Percentiles rank a stretch among this genome's conserved stretches.
Conservation (phyloP, 2,888 invertebrate genomes). For the Sesia bembeciformis region DNA sequence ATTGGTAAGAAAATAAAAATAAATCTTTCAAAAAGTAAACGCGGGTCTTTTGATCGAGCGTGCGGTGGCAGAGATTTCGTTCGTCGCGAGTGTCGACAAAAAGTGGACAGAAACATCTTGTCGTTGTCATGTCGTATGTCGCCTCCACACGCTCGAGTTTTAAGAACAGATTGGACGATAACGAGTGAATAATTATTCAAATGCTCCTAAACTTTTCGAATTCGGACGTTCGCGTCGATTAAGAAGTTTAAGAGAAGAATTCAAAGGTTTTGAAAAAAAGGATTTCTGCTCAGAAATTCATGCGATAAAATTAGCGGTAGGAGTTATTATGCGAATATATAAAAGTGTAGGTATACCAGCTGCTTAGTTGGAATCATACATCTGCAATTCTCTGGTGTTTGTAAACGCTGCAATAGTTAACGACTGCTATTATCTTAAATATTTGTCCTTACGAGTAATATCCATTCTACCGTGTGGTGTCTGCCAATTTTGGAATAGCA, state of each 20-base stretch:
- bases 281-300: background rate
- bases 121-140: conserved; percentile 50
- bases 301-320: background rate
- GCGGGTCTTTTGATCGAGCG: conserved; percentile 38
- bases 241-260: background rate
- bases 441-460: too few relatives aligned
- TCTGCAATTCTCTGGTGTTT: too few relatives aligned
- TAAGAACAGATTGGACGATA: conserved; percentile 44
- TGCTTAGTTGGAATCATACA: too few relatives aligned
- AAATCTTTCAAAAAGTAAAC: conserved; percentile 10
- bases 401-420: too few relatives aligned
- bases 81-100: conserved; percentile 48
- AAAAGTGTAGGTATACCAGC: too few relatives aligned
- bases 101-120: conserved; percentile 45
- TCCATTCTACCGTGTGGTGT: too few relatives aligned
- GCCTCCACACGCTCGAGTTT: conserved; percentile 27
- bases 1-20: conserved; percentile 12
- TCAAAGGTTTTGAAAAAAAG: background rate
- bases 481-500: too few relatives aligned
- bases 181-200: conserved; percentile 52
- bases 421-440: too few relatives aligned
- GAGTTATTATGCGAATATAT: too few relatives aligned
- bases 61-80: conserved; percentile 12
- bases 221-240: background rate
- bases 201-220: conserved; percentile 8